Evolutionary conservation across 2,888 invertebrate species (phyloP).

Genomic region (Tiliacea aurago): DNA sequence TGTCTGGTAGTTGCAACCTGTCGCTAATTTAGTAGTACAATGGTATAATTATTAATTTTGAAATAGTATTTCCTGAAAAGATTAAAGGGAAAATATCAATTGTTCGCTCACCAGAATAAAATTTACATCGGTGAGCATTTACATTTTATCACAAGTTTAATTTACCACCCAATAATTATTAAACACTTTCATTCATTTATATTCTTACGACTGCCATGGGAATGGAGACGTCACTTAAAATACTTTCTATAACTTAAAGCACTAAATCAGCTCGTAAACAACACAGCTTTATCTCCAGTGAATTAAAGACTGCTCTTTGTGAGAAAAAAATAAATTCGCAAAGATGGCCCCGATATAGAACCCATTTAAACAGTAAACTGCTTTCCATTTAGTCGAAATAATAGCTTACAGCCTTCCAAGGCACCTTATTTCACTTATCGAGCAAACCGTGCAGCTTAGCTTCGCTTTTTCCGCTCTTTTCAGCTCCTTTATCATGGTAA

Average conservation of each 20-base stretch:
- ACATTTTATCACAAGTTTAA: too few relatives aligned
- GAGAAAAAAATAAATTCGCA: slow-evolving; percentile 59
- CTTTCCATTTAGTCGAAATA: slow-evolving; percentile 74
- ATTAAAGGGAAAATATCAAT: not conserved
- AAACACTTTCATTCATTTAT: not conserved
- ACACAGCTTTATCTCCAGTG: slow-evolving; percentile 44
- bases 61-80: not conserved
- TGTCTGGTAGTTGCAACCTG: slow-evolving; percentile 10
- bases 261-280: slow-evolving; percentile 46
- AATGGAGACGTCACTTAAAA: not conserved
- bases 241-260: slow-evolving; percentile 1
- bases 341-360: slow-evolving; percentile 69
- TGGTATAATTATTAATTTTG: not conserved
- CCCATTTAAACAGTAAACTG: slow-evolving; percentile 69
- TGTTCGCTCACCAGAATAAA: too few relatives aligned
- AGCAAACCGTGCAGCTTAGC: slow-evolving; percentile 41
- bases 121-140: too few relatives aligned
- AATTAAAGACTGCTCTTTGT: slow-evolving; percentile 59
- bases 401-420: slow-evolving; percentile 64
- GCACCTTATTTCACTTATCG: slow-evolving; percentile 72
- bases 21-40: not conserved
- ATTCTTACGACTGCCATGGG: too few relatives aligned
- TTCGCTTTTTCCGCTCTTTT: slow-evolving; percentile 50
- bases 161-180: not conserved
- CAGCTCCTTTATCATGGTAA: slow-evolving; percentile 71